Evolutionary conservation across 2,797 vertebrate species (phyloP), one percentile per base, ranked within the genome.

Genomic region (Danio aesculapii): DNA sequence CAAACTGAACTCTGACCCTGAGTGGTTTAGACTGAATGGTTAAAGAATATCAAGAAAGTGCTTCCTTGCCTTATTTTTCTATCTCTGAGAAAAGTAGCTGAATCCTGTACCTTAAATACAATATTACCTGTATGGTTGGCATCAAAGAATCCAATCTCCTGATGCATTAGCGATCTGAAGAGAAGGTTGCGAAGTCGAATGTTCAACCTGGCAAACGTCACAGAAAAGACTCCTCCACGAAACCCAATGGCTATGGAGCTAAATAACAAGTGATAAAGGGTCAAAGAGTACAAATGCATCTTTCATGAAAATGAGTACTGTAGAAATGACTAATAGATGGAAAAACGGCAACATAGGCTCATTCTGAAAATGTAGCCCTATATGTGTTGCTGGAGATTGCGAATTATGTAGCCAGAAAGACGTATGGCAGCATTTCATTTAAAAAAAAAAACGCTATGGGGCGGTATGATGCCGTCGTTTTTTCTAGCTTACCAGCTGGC

Each of bases 121-220:
- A 46, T 11, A 14, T 87, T 81, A 98, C 98, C 98, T 92, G 98
- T 99, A 69, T 97, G 97, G 83, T 98, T 98, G 84, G 96, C 93
- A 16, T 99, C 98, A 86, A 97, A 99, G 93, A 99, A 99, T 79
- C 91, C 95, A 7, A 97, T 98, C 87, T 99, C 98, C 90, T 99
- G 98, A n/a, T 87, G 91, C 90, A 98, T 94, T 81, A 99, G 91
- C 0, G 96, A 96, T 88, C 94, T 93, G 92, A 99, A 99, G 81
- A 99, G 96, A 52, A 94, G 91, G 90, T 97, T 97, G 66, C 98
- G 94, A 16, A 99, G 94, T 44, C 97, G 95, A 52, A 99, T 93
- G 89, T 98, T 99, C 81, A 99, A 89, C 85, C 97, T 95, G 8
- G 97, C 97, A 75, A 98, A 96, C 13, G 92, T 92, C 82, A 99